A percentile compares a stretch with the other conserved stretches of the same genome.
These are phyloP conservation scores for Bombus affinis DNA, from an alignment of 1,140 invertebrate species.

Conservation along the genomic window DNA sequence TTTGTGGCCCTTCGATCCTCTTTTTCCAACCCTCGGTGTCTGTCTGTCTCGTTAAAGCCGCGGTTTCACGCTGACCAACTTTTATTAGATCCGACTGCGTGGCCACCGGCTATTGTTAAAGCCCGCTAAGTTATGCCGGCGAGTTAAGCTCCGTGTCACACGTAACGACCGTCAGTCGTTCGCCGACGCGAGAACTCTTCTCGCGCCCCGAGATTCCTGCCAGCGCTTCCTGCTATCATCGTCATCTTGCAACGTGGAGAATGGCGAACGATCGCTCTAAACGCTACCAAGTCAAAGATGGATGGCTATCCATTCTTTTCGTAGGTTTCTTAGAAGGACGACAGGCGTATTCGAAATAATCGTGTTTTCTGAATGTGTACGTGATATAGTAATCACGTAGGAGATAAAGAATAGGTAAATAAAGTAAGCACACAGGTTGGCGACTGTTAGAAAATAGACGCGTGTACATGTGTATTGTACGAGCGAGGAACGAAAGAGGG, in stretches of 20 bases:
- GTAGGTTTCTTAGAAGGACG: no score
- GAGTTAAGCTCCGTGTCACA: conserved; percentile 52
- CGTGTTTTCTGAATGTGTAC: no score
- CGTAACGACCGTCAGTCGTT: background rate
- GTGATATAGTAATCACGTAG: no score
- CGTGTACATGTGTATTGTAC: no score
- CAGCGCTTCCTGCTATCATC: background rate
- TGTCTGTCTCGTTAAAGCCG: conserved; percentile 61
- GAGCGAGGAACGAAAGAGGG: no score
- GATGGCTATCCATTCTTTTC: no score
- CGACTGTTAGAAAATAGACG: no score
- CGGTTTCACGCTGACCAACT: conserved; percentile 77
- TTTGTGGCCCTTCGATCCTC: background rate
- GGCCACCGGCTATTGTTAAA: conserved; percentile 67
- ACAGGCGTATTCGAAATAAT: no score
- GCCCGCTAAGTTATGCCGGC: conserved; percentile 65
- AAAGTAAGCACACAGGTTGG: no score
- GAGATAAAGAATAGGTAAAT: no score
- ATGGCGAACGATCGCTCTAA: no score
- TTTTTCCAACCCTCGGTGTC: background rate
- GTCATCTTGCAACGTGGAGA: background rate
- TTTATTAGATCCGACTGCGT: conserved; percentile 73
- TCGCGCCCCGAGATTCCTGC: background rate
- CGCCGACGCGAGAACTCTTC: background rate
- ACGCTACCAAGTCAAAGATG: no score